phyloP scores from a whole-genome alignment of 2,797 vertebrate species.

The Hephaestus fuliginosus region DNA sequence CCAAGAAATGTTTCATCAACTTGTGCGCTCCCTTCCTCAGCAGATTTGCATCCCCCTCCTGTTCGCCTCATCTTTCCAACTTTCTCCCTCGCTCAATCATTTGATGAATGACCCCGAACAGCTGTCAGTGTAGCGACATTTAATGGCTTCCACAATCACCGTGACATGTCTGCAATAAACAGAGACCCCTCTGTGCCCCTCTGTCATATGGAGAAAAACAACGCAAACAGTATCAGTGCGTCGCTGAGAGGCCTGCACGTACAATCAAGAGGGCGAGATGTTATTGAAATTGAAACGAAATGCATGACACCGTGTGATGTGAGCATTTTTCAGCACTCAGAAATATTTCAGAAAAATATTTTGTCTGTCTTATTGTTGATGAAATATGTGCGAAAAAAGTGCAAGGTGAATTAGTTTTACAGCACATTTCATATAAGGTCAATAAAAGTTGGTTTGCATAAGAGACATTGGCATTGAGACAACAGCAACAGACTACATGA shows the following conservation, averaged over 20 bases:
- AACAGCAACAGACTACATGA: neutral
- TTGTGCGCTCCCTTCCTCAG: constrained; percentile 66
- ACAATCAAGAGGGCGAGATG: constrained; percentile 17
- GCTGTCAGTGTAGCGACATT: constrained; percentile 75
- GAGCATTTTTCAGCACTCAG: neutral
- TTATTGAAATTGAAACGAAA: constrained; percentile 12
- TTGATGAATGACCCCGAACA: constrained; percentile 80
- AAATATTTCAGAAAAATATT: neutral
- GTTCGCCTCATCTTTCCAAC: constrained; percentile 75
- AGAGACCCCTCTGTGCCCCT: constrained; percentile 39
- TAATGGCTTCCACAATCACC: constrained; percentile 76
- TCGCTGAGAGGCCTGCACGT: constrained; percentile 11
- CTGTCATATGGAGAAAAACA: constrained; percentile 37
- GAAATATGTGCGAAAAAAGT: neutral
- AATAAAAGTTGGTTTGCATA: too few species aligned
- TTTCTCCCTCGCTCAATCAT: constrained; percentile 67
- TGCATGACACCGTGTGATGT: neutral
- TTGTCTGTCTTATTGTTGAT: neutral
- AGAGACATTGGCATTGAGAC: neutral
- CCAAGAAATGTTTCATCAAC: constrained; percentile 82
- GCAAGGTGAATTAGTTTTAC: neutral
- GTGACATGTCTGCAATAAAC: constrained; percentile 70
- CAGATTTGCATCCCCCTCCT: constrained; percentile 79
- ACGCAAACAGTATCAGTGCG: constrained; percentile 15
- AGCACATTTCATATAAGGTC: too few species aligned